phyloP scores from a whole-genome alignment of 30 jellyfish, hydroid and myxozoan species.

The Sanderia malayensis region DNA sequence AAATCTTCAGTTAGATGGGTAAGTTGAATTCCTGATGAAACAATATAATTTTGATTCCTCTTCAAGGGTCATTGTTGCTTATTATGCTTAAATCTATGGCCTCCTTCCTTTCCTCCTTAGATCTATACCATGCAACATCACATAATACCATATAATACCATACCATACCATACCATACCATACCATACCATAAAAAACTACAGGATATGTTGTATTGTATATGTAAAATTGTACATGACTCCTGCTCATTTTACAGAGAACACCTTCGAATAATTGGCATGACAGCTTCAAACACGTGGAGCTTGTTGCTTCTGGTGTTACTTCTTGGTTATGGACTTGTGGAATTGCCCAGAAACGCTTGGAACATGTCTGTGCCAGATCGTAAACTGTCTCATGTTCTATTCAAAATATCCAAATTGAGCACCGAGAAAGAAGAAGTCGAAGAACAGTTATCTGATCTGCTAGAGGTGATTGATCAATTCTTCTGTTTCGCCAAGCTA shows the following conservation, averaged over 20 bases:
- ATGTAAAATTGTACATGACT: background rate
- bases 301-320: conserved; percentile 83
- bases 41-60: background rate
- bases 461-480: too few species aligned
- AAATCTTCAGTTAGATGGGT: conserved; percentile 86
- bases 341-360: conserved; percentile 95
- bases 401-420: conserved; percentile 84
- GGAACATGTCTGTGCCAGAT: conserved; percentile 92
- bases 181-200: too few species aligned
- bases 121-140: background rate
- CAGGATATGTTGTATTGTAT: background rate
- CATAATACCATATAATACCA: background rate
- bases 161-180: too few species aligned
- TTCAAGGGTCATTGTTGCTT: background rate
- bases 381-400: conserved; percentile 74
- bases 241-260: conserved; percentile 36
- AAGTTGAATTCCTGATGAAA: conserved; percentile 2
- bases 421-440: conserved; percentile 97
- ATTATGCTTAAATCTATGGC: background rate
- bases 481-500: too few species aligned
- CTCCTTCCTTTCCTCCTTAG: background rate
- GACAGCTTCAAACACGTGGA: conserved; percentile 99
- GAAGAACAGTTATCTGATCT: conserved; percentile 84
- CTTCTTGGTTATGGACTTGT: conserved; percentile 97
- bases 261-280: conserved; percentile 90